These are phyloP conservation scores for Mastacembelus armatus DNA, from an alignment of 2,797 vertebrate species.

Conservation along the genomic window DNA sequence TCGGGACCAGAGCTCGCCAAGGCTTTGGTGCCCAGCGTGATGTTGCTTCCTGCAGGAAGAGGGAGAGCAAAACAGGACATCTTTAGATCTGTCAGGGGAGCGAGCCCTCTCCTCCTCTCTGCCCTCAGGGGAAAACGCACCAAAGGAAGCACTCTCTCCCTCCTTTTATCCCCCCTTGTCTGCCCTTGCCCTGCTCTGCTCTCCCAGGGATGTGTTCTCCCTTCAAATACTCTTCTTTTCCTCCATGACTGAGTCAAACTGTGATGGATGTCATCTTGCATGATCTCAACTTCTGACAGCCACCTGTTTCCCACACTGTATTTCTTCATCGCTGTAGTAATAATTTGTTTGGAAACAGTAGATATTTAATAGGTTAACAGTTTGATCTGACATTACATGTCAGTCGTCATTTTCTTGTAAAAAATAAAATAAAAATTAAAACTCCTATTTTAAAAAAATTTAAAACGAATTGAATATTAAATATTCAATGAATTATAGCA, in stretches of 20 bases:
- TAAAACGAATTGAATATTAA: too few species aligned
- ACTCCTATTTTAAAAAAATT: too few species aligned
- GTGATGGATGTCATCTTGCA: constrained; percentile 63
- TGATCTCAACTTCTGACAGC: constrained; percentile 24
- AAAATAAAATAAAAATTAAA: too few species aligned
- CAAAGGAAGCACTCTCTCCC: constrained; percentile 79
- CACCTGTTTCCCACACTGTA: constrained; percentile 11
- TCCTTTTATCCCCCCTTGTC: constrained; percentile 63
- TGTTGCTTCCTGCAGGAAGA: constrained; percentile 88
- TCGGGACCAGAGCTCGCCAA: constrained; percentile 50
- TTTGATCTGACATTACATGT: too few species aligned
- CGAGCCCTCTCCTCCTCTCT: constrained; percentile 81
- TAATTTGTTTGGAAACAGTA: neutral
- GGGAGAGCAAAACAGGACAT: constrained; percentile 88
- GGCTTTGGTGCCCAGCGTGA: constrained; percentile 79
- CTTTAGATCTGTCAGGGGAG: constrained; percentile 84
- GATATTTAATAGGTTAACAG: too few species aligned
- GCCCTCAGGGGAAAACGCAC: constrained; percentile 74
- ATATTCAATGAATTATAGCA: too few species aligned
- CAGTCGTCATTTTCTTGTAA: too few species aligned
- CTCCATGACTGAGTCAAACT: constrained; percentile 31
- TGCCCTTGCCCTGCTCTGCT: constrained; percentile 61
- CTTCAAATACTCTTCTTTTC: constrained; percentile 55
- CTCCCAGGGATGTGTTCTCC: constrained; percentile 55
- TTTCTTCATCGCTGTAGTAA: neutral